A percentile compares a stretch with the other conserved stretches of the same genome.
These are phyloP conservation scores for Carlito syrichta DNA, from an alignment of 2,113 vertebrate species.

Conservation along the genomic window DNA sequence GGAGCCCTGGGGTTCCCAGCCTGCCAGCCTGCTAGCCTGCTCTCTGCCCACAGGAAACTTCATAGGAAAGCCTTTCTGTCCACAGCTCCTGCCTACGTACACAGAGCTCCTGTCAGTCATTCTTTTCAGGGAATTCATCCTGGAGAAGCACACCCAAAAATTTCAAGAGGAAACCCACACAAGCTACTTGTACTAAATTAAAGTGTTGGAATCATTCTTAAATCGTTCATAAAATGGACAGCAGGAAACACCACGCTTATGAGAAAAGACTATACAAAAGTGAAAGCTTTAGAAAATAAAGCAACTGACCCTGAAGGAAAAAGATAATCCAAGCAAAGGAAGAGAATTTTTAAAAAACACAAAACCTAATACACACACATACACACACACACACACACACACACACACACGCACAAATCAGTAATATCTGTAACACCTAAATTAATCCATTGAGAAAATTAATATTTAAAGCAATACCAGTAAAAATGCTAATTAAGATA, in stretches of 20 bases:
- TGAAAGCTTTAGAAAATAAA: slow-evolving; percentile 27
- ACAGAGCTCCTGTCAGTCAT: background rate
- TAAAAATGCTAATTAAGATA: slow-evolving; percentile 3
- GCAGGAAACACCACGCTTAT: background rate
- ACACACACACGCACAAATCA: background rate
- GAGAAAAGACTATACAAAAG: background rate
- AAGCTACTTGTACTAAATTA: background rate
- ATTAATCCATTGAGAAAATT: background rate
- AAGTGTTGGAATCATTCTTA: background rate
- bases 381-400: too few species aligned
- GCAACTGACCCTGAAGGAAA: background rate
- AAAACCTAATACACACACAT: background rate
- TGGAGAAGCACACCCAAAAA: background rate
- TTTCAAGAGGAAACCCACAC: background rate
- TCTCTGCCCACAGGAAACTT: background rate
- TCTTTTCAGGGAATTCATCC: background rate
- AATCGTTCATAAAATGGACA: background rate
- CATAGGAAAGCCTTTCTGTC: background rate
- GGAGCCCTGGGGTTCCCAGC: background rate
- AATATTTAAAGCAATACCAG: background rate
- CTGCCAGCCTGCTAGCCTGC: background rate
- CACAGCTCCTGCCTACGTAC: background rate
- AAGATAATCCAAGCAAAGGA: background rate
- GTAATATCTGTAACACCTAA: background rate
- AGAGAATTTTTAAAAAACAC: background rate